Evolutionary conservation across 2,888 invertebrate genomes (phyloP), one percentile per base, ranked within the genome.

Genomic region (Perithous albicinctus): DNA sequence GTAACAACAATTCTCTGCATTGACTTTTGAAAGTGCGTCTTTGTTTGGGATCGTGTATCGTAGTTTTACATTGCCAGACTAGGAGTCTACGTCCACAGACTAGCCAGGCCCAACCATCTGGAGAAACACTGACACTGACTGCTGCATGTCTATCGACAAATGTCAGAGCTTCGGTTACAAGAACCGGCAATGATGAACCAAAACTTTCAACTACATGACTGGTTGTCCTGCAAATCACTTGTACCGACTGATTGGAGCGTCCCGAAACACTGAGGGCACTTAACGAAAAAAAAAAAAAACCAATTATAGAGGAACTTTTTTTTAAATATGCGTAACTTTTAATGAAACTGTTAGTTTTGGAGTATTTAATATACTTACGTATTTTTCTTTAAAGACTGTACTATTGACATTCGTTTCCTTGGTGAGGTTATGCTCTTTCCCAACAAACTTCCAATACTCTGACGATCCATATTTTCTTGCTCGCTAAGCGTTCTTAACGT

Each of bases 121-220:
- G 92, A 0, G 96, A 96, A 80, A 96, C 92, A 26, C 94, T 94
- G 0, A 95, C 96, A 82, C 95, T 95, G 32, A 95, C 94, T 23
- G 94, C 94, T 0, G 94, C 93, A 84, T 93, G 94, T 12, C 96
- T 93, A 75, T 96, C 96, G 88, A 96, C 95, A 93, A 97, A 97
- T 56, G 97, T 97, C 26, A 98, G 93, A 0, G 97, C 97, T 93
- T 98, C 98, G 23, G 97, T 98, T 1, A 98, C 97, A 78, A 97
- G 94, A 0, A 98, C 98, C 35, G 98, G 98, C 56, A 98, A 92
- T 0, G 97, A 95, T 32, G 95, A 94, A 0, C 98, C 98, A 93
- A 95, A 98, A 73, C 95, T 95, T 91, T 98, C 97, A 0, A 97
- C 95, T 15, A 95, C 94, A 89, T 96, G 96, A 85, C 94, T 94